Evolutionary conservation across 2,113 vertebrate genomes (phyloP).

Genomic region (Ailuropoda melanoleuca): DNA sequence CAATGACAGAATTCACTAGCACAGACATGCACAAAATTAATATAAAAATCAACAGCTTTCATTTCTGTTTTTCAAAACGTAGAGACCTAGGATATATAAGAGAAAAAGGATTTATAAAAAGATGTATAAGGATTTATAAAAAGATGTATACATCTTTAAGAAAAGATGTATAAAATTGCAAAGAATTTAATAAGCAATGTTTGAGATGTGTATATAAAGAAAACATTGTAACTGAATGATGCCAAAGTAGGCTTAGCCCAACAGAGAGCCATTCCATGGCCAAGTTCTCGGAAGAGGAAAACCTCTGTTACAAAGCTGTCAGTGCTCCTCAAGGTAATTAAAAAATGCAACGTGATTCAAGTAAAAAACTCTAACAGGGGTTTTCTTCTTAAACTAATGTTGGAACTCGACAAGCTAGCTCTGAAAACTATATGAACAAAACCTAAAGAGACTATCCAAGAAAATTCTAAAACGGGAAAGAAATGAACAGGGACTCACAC

Average conservation of each 20-base stretch:
- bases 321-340: not conserved
- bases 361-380: not conserved
- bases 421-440: not conserved
- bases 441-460: not conserved
- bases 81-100: not conserved
- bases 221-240: not conserved
- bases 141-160: not conserved
- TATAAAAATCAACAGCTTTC: not conserved
- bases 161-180: not conserved
- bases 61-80: not conserved
- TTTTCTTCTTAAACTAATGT: not conserved
- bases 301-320: not conserved
- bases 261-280: not conserved
- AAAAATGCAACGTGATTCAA: not conserved
- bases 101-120: not conserved
- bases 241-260: not conserved
- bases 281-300: not conserved
- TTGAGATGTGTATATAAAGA: not conserved
- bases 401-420: not conserved
- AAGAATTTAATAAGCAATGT: not conserved
- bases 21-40: not conserved
- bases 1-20: not conserved
- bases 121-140: not conserved
- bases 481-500: not conserved
- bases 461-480: not conserved